These are phyloP conservation scores for Caenorhabditis angaria DNA, from an alignment of 2,888 invertebrate species.

Conservation along the genomic window DNA sequence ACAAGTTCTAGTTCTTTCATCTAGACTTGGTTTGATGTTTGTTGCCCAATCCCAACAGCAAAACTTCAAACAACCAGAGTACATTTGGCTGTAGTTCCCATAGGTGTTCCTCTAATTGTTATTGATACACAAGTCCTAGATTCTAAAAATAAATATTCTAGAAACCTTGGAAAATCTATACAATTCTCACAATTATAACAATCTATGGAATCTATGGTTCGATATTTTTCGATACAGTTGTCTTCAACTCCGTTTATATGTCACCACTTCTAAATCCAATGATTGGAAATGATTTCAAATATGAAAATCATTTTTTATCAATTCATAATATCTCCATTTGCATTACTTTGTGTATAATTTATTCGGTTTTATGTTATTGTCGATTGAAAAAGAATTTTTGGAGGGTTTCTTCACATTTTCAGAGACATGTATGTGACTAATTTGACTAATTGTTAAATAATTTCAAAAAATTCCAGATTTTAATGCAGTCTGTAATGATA, in stretches of 20 bases:
- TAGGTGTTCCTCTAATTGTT: too few relatives aligned
- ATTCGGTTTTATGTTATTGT: background rate
- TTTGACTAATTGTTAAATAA: background rate
- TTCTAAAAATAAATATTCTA: background rate
- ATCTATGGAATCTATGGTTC: slow-evolving; percentile 22
- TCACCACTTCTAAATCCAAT: slow-evolving; percentile 13
- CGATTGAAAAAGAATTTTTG: background rate
- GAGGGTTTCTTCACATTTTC: background rate
- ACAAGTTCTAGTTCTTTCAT: too few relatives aligned
- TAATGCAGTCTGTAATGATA: slow-evolving; percentile 18
- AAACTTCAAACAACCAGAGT: too few relatives aligned
- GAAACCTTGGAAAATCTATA: slow-evolving; percentile 12
- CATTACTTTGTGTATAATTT: slow-evolving; percentile 1
- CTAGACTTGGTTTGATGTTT: too few relatives aligned
- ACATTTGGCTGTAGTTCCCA: too few relatives aligned
- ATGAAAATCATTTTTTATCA: slow-evolving; percentile 3
- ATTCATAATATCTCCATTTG: slow-evolving; percentile 11
- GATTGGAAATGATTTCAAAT: background rate
- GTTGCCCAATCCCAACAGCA: too few relatives aligned
- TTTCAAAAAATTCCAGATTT: slow-evolving; percentile 14
- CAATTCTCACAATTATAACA: background rate
- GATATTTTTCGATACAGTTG: slow-evolving; percentile 23
- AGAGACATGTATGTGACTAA: slow-evolving; percentile 8
- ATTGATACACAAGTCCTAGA: background rate
- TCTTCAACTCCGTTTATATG: slow-evolving; percentile 29